These are phyloP conservation scores for Arge pagana DNA, from an alignment of 2,888 invertebrate genomes.

Conservation along the genomic window DNA sequence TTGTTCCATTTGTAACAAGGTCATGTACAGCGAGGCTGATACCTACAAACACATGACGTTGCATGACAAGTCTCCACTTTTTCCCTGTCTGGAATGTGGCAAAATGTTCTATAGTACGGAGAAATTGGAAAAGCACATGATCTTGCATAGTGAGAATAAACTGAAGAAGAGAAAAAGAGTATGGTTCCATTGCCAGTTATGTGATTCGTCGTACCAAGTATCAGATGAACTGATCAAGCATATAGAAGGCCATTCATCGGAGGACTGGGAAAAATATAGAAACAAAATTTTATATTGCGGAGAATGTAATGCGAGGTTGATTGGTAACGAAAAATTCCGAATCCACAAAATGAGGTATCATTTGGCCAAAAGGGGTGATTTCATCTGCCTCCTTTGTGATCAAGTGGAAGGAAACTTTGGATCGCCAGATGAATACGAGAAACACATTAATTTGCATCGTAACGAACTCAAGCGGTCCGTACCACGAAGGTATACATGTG, in stretches of 20 bases:
- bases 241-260: conserved; percentile 10
- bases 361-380: conserved; percentile 15
- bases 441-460: conserved; percentile 9
- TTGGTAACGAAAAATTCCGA: conserved; percentile 17
- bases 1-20: conserved; percentile 15
- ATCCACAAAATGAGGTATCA: conserved; percentile 18
- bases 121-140: conserved; percentile 14
- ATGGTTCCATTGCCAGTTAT: conserved; percentile 17
- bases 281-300: conserved; percentile 17
- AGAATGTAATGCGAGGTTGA: conserved; percentile 12
- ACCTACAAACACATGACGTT: conserved; percentile 17
- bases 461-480: neutral
- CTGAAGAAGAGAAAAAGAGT: conserved; percentile 8
- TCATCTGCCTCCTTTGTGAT: conserved; percentile 10
- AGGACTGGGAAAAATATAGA: conserved; percentile 16
- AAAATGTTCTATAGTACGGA: conserved; percentile 13
- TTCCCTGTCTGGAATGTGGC: conserved; percentile 17
- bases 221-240: conserved; percentile 13
- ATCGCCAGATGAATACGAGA: conserved; percentile 7
- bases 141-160: neutral
- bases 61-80: conserved; percentile 12
- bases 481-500: conserved; percentile 5
- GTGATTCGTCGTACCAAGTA: conserved; percentile 7
- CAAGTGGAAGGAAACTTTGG: neutral
- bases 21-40: conserved; percentile 12